Evolutionary conservation across 2,888 invertebrate genomes (phyloP), one percentile per base, ranked within the genome.

Genomic region (Diarsia brunnea): DNA sequence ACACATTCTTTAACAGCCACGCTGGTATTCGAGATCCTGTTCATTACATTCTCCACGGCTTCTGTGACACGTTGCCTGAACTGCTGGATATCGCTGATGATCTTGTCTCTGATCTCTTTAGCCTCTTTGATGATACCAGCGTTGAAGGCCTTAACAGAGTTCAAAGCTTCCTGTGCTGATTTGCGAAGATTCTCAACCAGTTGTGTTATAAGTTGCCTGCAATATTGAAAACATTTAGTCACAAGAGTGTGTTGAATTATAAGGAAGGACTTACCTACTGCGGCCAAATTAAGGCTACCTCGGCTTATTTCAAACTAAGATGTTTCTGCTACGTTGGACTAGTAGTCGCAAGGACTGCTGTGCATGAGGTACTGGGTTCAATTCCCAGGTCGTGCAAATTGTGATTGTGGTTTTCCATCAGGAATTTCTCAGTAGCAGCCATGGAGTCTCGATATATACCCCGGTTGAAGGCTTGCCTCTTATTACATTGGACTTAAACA

Each of bases 131-230:
- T 82, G 3, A 95, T 83, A 0, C 92, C 94, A 5, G 75, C 75
- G n/a, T 91, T 89, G 75, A 95, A 95, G 4, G 81, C 86, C 0
- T 64, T 77, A 5, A 95, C 89, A 14, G 94, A 91, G 47, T 91
- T 88, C 4, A 89, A 69, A n/a, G 94, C 94, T 16, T 95, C 92
- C 8, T 89, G 79, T 21, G 93, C 94, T 0, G 95, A 89, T 53
- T 89, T 88, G 10, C 85, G 90, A 5, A 96, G 88, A 47, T 93
- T 92, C 4, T 82, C 87, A 24, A 92, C 90, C 19, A 96, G 79
- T 45, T 94, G 88, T 84, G 92, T 90, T 19, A 96, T 91, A 10
- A 95, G 88, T 70, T 86, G 84, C 65, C 95, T 95, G 88, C 24
- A 89, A 83, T 68, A 64, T 69, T 19, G 7, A 66, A 60, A 70